Conservation (phyloP, 2,888 invertebrate genomes). For the Scaptomyza parva region DNA sequence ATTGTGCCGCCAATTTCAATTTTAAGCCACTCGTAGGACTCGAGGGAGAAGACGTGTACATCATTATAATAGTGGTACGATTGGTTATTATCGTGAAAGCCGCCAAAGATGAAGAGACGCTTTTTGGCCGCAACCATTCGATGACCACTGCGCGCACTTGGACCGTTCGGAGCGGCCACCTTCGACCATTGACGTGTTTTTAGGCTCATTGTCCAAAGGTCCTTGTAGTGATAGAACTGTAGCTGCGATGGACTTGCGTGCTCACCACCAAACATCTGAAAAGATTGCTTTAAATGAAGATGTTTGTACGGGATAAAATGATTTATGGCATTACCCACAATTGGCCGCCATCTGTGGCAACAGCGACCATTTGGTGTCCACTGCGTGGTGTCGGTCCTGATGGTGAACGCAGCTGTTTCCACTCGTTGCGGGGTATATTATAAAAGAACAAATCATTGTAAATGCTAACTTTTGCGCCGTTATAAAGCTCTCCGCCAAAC, state of each 20-base stretch:
- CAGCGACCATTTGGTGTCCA: slow-evolving; percentile 93
- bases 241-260: slow-evolving; percentile 95
- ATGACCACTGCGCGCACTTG: slow-evolving; percentile 94
- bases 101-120: slow-evolving; percentile 94
- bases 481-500: slow-evolving; percentile 96
- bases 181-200: slow-evolving; percentile 93
- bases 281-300: neutral
- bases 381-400: slow-evolving; percentile 95
- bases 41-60: slow-evolving; percentile 91
- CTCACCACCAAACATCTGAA: slow-evolving; percentile 93
- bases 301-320: neutral
- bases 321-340: slow-evolving; percentile 86
- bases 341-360: slow-evolving; percentile 89
- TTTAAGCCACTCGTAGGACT: slow-evolving; percentile 91
- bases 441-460: slow-evolving; percentile 95
- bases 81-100: slow-evolving; percentile 95
- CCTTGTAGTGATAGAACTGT: slow-evolving; percentile 96
- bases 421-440: slow-evolving; percentile 91
- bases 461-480: slow-evolving; percentile 93
- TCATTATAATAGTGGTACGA: slow-evolving; percentile 96
- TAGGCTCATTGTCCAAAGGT: slow-evolving; percentile 94
- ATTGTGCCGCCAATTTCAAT: slow-evolving; percentile 87
- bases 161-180: slow-evolving; percentile 89
- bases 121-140: slow-evolving; percentile 93
- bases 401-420: slow-evolving; percentile 92